A percentile compares a stretch with the other conserved stretches of the same genome.
Evolutionary conservation across 2,888 invertebrate genomes (phyloP).

Genomic region (Drosophila pegasa): DNA sequence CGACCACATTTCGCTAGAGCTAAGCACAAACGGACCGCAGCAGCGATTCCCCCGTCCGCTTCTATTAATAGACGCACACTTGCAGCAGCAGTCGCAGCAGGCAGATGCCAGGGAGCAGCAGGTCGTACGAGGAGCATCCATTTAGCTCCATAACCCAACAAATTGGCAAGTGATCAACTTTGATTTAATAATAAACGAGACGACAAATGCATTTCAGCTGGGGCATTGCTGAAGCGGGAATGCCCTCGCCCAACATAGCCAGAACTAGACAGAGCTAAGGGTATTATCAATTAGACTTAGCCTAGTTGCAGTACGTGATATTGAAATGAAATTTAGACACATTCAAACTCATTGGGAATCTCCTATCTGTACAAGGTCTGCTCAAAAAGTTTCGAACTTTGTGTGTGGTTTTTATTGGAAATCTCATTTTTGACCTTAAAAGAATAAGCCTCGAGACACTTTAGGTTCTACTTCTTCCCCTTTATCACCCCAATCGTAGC

Average conservation of each 20-base stretch:
- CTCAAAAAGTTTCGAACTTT: no score
- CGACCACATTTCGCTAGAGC: conserved; percentile 17
- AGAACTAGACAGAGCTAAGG: no score
- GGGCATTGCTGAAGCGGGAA: not conserved
- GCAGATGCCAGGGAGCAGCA: conserved; percentile 32
- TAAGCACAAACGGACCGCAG: conserved; percentile 11
- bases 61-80: conserved; percentile 32
- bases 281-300: no score
- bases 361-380: not conserved
- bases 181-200: conserved; percentile 38
- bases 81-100: conserved; percentile 7
- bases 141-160: conserved; percentile 28
- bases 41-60: conserved; percentile 1
- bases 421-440: no score
- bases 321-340: not conserved
- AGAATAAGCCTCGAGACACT: no score
- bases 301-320: no score
- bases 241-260: not conserved
- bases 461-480: no score
- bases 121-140: conserved; percentile 6
- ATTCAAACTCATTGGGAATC: no score
- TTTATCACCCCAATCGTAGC: no score
- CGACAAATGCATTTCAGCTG: not conserved
- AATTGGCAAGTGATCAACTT: conserved; percentile 38
- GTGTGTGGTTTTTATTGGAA: no score